Evolutionary conservation across 2,797 vertebrate genomes (phyloP).

Genomic region (Muscicapa comitata): DNA sequence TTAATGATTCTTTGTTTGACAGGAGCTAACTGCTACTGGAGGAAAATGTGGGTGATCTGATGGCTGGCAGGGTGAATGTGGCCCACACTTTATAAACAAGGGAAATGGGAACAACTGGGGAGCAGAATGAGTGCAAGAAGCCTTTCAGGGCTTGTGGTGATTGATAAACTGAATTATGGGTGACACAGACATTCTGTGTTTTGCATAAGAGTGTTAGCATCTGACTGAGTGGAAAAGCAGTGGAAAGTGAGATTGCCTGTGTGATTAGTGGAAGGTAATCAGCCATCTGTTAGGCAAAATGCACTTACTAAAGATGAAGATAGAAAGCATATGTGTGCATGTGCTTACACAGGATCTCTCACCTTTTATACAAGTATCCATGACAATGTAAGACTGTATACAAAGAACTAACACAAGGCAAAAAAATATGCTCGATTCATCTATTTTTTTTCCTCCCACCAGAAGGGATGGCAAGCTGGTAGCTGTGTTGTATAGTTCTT

Average conservation of each 20-base stretch:
- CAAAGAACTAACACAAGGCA: neutral
- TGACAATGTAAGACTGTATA: neutral
- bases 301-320: neutral
- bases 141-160: neutral
- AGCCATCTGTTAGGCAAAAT: slow-evolving; percentile 24
- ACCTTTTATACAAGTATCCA: neutral
- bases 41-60: neutral
- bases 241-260: neutral
- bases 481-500: neutral
- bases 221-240: slow-evolving; percentile 19
- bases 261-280: slow-evolving; percentile 52
- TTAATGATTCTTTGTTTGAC: slow-evolving; percentile 41
- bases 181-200: neutral
- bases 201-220: neutral
- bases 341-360: neutral
- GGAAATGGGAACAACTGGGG: neutral
- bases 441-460: neutral
- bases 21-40: neutral
- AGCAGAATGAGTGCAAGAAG: neutral
- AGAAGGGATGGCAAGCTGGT: neutral
- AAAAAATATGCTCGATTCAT: neutral
- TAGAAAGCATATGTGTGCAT: neutral
- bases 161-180: neutral
- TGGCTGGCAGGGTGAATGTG: neutral
- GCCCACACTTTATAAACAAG: neutral